Evolutionary conservation across 2,113 vertebrate genomes (phyloP).

Genomic region (Balaeniceps rex): DNA sequence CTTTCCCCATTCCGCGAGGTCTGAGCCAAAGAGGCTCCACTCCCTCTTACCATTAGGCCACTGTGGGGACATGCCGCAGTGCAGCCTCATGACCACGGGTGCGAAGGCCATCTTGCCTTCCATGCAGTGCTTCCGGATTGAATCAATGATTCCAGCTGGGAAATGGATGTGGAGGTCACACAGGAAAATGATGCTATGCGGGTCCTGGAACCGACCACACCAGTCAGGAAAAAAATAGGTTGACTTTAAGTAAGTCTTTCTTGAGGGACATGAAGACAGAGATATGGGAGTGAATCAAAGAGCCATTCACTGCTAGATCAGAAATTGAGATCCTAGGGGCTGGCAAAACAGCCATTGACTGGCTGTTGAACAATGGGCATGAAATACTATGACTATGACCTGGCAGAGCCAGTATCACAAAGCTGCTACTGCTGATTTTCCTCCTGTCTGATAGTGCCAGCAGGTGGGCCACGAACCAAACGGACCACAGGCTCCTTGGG

Average conservation of each 20-base stretch:
- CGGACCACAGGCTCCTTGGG: neutral
- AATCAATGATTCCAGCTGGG: slow-evolving; percentile 83
- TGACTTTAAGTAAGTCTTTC: neutral
- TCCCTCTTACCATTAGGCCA: slow-evolving; percentile 83
- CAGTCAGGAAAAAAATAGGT: neutral
- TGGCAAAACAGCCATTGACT: neutral
- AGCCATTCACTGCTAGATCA: neutral
- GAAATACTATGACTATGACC: neutral
- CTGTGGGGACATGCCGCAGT: slow-evolving; percentile 84
- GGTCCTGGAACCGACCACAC: slow-evolving; percentile 73
- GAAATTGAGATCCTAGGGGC: neutral
- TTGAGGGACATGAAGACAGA: neutral
- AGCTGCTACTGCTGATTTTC: neutral
- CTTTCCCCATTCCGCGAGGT: neutral
- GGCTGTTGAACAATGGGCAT: neutral
- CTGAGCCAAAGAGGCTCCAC: neutral
- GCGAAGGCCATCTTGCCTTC: slow-evolving; percentile 92
- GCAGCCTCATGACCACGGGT: slow-evolving; percentile 89
- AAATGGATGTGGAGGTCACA: slow-evolving; percentile 96
- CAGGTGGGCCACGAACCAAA: neutral
- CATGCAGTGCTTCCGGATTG: slow-evolving; percentile 90
- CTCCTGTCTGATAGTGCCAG: neutral
- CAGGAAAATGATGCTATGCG: slow-evolving; percentile 94
- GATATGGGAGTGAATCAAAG: neutral
- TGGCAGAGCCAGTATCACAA: neutral